These are phyloP conservation scores for Gnathonemus echidnorhynchus DNA, from an alignment of 2,113 vertebrate species.

Conservation along the genomic window DNA sequence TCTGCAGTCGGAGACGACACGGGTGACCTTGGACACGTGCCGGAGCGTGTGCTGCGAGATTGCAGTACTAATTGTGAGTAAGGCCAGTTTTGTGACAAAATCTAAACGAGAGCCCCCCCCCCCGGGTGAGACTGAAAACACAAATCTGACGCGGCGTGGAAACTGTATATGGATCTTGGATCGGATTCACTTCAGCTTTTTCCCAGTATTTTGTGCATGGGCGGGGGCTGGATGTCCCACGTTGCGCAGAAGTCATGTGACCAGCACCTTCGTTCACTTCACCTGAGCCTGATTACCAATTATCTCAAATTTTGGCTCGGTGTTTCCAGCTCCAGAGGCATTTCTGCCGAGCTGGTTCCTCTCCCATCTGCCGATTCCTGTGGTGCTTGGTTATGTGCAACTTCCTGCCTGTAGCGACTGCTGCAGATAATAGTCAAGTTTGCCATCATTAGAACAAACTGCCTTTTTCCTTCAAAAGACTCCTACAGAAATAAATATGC, in stretches of 20 bases:
- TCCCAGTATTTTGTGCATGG: neutral
- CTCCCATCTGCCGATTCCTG: neutral
- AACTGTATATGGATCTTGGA: neutral
- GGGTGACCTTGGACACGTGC: neutral
- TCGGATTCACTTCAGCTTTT: neutral
- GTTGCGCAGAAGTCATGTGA: neutral
- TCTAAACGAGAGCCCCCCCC: neutral
- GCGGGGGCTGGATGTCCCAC: neutral
- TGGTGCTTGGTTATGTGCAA: neutral
- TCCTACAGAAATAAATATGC: neutral
- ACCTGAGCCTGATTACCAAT: neutral
- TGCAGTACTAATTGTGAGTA: neutral
- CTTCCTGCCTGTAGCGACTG: neutral
- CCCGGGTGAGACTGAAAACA: neutral
- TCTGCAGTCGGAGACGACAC: neutral
- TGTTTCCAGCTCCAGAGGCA: neutral
- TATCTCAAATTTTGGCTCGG: neutral
- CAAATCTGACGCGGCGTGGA: neutral
- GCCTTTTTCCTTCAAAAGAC: neutral
- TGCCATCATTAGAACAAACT: neutral
- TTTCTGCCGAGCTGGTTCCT: neutral
- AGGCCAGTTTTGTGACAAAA: neutral
- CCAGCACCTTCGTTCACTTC: neutral
- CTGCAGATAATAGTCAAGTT: neutral
- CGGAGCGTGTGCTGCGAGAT: neutral